Evolutionary conservation across 2,888 invertebrate genomes (phyloP).

Genomic region (Idaea aversata): DNA sequence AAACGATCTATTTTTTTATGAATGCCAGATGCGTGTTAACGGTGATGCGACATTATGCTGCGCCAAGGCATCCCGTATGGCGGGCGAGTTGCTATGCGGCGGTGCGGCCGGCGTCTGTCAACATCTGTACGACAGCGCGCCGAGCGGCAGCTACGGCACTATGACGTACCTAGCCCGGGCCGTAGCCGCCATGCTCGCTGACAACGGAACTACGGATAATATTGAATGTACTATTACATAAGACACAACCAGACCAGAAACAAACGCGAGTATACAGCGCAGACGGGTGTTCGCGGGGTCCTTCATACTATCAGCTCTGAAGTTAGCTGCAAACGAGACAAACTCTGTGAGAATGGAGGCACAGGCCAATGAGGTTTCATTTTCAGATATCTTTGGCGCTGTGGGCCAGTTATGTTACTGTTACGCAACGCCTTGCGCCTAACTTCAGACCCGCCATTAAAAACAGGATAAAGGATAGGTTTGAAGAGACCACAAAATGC

Average conservation of each 20-base stretch:
- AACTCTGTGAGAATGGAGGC: no score
- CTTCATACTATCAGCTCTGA: no score
- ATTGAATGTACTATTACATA: conserved; percentile 90
- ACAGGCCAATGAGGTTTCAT: no score
- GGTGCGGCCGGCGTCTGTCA: conserved; percentile 98
- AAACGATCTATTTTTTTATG: neutral
- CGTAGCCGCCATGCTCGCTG: conserved; percentile 84
- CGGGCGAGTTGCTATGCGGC: conserved; percentile 88
- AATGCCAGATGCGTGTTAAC: conserved; percentile 85
- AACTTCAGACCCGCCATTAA: no score
- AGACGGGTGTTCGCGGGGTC: no score
- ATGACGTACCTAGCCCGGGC: conserved; percentile 97
- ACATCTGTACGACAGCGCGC: conserved; percentile 98
- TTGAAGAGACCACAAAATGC: no score
- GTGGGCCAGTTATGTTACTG: no score
- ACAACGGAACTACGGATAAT: conserved; percentile 43
- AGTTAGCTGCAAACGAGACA: no score
- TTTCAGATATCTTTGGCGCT: no score
- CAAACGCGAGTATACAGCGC: no score
- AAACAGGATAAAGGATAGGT: no score
- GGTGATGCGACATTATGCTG: conserved; percentile 97
- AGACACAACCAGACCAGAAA: neutral
- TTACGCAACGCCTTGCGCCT: no score
- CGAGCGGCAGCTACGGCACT: conserved; percentile 97
- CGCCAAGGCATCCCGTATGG: conserved; percentile 83